Conservation (phyloP, 2,888 invertebrate genomes). For the Schizotus pectinicornis region DNA sequence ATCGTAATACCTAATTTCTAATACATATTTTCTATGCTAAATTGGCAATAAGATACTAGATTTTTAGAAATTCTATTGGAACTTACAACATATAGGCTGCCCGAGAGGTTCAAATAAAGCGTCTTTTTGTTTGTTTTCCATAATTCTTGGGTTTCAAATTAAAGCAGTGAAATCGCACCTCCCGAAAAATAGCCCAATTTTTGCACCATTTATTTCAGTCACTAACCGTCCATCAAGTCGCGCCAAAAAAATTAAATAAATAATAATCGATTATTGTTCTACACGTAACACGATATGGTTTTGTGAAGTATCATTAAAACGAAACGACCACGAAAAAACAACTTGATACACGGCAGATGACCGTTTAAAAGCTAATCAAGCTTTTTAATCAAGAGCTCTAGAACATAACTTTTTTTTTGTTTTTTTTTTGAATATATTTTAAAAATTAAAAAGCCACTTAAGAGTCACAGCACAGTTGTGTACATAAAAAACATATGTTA, state of each 20-base stretch:
- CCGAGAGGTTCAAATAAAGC: constrained; percentile 52
- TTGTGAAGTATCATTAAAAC: constrained; percentile 24
- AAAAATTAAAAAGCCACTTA: constrained; percentile 65
- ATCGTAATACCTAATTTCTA: constrained; percentile 54
- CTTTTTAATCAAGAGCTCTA: constrained; percentile 52
- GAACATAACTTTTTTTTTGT: constrained; percentile 52
- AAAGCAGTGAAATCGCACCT: constrained; percentile 31
- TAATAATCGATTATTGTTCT: constrained; percentile 8
- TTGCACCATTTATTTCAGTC: constrained; percentile 33
- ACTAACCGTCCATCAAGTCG: constrained; percentile 29
- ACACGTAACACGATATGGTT: constrained; percentile 42
- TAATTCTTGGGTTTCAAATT: constrained; percentile 18
- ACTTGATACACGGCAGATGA: constrained; percentile 42
- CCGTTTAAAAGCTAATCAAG: constrained; percentile 50
- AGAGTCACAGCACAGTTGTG: constrained; percentile 65
- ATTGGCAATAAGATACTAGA: constrained; percentile 59
- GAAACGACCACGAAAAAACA: constrained; percentile 17
- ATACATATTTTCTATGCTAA: constrained; percentile 53
- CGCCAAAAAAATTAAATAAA: constrained; percentile 12
- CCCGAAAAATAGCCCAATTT: constrained; percentile 31
- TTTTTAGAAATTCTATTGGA: constrained; percentile 57
- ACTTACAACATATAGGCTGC: constrained; percentile 52
- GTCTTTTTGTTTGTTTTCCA: constrained; percentile 41
- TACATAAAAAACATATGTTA: constrained; percentile 59
- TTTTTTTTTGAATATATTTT: constrained; percentile 51